Conservation (phyloP, 2,113 vertebrate genomes). For the Microtus oregoni region DNA sequence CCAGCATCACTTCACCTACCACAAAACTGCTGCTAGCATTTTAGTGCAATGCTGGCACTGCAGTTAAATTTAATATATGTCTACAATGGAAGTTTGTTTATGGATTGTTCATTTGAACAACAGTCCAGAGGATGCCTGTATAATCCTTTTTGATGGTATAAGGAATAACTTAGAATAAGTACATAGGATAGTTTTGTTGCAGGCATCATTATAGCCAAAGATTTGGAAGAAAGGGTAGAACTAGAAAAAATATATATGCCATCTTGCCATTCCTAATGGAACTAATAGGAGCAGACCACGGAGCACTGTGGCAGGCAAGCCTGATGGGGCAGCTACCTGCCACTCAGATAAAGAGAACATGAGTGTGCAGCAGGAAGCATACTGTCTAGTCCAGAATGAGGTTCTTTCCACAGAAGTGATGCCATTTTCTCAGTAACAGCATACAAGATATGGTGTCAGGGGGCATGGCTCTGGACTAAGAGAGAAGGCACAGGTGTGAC, state of each 20-base stretch:
- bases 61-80: background rate
- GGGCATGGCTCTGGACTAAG: background rate
- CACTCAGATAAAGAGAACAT: background rate
- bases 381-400: background rate
- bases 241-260: background rate
- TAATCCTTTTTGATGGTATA: slow-evolving; percentile 7
- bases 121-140: background rate
- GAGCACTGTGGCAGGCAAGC: background rate
- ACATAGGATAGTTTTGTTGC: background rate
- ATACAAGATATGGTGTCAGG: background rate
- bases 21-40: background rate
- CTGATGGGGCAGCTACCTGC: background rate
- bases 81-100: slow-evolving; percentile 18
- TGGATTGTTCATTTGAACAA: background rate
- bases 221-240: background rate
- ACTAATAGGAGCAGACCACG: background rate
- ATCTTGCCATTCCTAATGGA: background rate
- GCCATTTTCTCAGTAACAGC: background rate
- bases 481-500: background rate
- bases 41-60: background rate
- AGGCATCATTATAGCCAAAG: slow-evolving; percentile 17
- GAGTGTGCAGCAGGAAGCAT: background rate
- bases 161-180: background rate
- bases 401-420: background rate
- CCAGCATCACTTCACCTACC: background rate